Conservation (phyloP, 2,888 invertebrate genomes). For the Furcula furcula region DNA sequence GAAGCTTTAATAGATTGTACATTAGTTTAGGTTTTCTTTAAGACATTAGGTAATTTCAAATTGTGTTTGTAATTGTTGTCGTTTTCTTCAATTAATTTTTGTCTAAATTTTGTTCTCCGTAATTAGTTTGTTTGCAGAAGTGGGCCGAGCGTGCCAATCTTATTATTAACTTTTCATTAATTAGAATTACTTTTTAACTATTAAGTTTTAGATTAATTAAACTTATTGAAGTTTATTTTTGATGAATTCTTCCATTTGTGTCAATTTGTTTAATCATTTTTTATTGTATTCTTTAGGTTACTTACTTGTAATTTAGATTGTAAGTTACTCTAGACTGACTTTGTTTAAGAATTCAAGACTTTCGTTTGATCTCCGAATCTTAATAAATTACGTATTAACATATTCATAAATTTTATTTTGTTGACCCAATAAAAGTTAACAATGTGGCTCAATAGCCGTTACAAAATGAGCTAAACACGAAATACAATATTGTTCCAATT, state of each 20-base stretch:
- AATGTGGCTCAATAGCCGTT: no score
- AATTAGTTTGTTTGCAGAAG: constrained; percentile 38
- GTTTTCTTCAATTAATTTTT: constrained; percentile 10
- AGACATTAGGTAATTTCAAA: constrained; percentile 6
- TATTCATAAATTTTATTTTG: constrained; percentile 26
- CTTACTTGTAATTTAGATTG: constrained; percentile 25
- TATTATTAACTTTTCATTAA: constrained; percentile 24
- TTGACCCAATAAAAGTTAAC: constrained; percentile 10
- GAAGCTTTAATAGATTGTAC: constrained; percentile 64
- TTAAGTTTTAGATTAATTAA: constrained; percentile 26
- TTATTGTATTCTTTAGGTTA: constrained; percentile 14
- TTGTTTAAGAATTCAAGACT: constrained; percentile 72
- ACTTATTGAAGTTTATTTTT: constrained; percentile 32
- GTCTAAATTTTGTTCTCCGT: constrained; percentile 15
- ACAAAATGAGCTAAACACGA: no score
- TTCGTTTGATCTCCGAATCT: constrained; percentile 79
- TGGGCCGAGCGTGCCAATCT: constrained; percentile 77
- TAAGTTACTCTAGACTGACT: constrained; percentile 58
- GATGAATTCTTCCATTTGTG: constrained; percentile 60
- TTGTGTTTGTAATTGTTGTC: constrained; percentile 10
- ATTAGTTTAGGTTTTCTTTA: constrained; percentile 4
- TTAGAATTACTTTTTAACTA: constrained; percentile 1
- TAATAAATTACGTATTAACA: constrained; percentile 55
- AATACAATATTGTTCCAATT: no score
- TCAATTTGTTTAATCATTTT: constrained; percentile 32